Evolutionary conservation across 2,113 vertebrate genomes (phyloP).

Genomic region (Hymenochirus boettgeri): DNA sequence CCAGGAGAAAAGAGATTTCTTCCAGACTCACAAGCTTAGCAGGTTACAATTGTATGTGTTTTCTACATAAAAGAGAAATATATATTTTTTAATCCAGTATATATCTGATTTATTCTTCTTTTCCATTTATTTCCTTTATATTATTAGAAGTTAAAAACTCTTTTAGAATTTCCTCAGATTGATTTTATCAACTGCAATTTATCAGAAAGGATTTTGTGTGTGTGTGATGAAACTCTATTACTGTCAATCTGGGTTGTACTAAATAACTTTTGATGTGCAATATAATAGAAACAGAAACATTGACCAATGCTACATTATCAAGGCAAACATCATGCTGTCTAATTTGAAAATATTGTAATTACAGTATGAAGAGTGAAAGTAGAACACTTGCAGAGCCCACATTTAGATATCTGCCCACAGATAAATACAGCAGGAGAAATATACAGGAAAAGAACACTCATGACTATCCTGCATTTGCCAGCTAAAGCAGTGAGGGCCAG

Average conservation of each 20-base stretch:
- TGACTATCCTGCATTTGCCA: too few species aligned
- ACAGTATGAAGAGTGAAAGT: too few species aligned
- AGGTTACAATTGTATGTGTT: slow-evolving; percentile 6
- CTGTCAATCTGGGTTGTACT: not conserved
- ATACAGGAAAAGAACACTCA: too few species aligned
- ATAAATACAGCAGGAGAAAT: too few species aligned
- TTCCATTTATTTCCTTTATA: not conserved
- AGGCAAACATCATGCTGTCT: too few species aligned
- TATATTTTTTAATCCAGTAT: not conserved
- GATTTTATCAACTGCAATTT: not conserved
- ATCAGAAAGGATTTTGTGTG: not conserved
- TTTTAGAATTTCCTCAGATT: not conserved
- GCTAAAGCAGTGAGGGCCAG: too few species aligned
- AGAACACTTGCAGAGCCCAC: too few species aligned
- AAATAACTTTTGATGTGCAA: too few species aligned
- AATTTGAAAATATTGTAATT: too few species aligned
- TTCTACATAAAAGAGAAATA: not conserved
- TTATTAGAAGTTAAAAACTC: not conserved
- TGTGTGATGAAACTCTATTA: not conserved
- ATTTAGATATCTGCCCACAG: too few species aligned
- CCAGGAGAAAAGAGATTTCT: slow-evolving; percentile 22
- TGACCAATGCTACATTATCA: too few species aligned
- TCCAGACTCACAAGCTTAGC: slow-evolving; percentile 2
- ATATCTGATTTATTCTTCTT: not conserved
- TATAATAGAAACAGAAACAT: too few species aligned